Base-by-base conservation (phyloP, 2,888 invertebrate species). In the Rhyacophila evoluta region DNA sequence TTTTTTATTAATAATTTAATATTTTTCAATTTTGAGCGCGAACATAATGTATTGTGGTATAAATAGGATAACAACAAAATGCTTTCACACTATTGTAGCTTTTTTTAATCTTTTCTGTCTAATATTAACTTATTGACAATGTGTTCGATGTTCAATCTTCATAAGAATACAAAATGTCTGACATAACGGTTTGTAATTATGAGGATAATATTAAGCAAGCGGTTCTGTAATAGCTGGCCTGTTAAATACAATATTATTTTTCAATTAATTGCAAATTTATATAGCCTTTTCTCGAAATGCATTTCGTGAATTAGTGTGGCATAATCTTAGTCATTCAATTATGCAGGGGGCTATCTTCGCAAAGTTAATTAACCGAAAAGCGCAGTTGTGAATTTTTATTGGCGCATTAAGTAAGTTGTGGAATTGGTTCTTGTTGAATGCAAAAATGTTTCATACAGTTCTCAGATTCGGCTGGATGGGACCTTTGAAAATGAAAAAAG, bases 371-470 rank as follows among this genome's bases (percentile, higher is more conserved):
- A 82, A 78, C 74, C 74, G 79, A 74, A 77, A 80, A 72, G 82
- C 73, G 74, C 82, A 75, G 77, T 67, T 77, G 76, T 77, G 80
- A 68, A 82, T 80, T 81, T 81, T 81, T 81, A 81, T 82, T 80
- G 82, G 76, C 75, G 75, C 80, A 80, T 82, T 82, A 82, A 77
- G 74, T 80, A 75, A 79, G 37, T 70, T 72, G 15, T 29, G 72
- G 70, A 74, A 78, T 75, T 74, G 74, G 74, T 25, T 36, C 71
- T 25, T 36, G 71, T 69, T 15, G 29, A 33, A 69, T 69, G 28
- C 33, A 69, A 55, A 33, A 69, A 33, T 33, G 10, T 69, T 33
- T 69, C 69, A 69, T 69, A 69, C 69, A 25, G 69, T 28, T 69
- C 69, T 28, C 28, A 29, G 29, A 33, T 29, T 29, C 69, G 29